Conservation (phyloP, 2,797 vertebrate genomes). For the Acipenser ruthenus region DNA sequence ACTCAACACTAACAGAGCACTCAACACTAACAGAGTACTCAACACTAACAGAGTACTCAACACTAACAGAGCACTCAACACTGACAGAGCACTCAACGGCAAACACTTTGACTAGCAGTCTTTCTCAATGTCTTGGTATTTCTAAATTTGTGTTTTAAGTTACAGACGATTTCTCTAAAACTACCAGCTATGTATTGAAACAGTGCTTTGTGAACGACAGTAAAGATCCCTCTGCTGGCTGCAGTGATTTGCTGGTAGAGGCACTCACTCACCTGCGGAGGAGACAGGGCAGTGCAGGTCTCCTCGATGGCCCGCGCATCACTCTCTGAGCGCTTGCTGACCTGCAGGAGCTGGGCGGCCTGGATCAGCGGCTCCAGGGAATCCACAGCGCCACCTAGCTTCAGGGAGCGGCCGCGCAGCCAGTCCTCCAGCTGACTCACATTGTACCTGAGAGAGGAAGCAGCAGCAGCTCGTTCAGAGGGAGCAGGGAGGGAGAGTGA, state of each 20-base stretch:
- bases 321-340: constrained; percentile 57
- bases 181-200: background rate
- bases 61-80: no score
- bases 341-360: constrained; percentile 68
- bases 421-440: constrained; percentile 69
- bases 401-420: constrained; percentile 55
- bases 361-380: constrained; percentile 67
- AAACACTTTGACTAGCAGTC: no score
- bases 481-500: background rate
- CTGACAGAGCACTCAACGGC: no score
- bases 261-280: constrained; percentile 23
- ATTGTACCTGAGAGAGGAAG: constrained; percentile 49
- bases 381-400: constrained; percentile 48
- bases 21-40: no score
- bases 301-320: constrained; percentile 57
- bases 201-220: background rate
- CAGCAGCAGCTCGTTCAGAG: background rate
- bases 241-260: background rate
- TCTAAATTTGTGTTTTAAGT: no score
- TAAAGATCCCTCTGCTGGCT: constrained; percentile 54
- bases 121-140: no score
- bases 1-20: no score
- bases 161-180: no score
- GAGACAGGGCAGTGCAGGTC: constrained; percentile 58
- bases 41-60: no score